A percentile compares a stretch with the other conserved stretches of the same genome.
Conservation (phyloP, 2,113 vertebrate species). For the Elaphurus davidianus region DNA sequence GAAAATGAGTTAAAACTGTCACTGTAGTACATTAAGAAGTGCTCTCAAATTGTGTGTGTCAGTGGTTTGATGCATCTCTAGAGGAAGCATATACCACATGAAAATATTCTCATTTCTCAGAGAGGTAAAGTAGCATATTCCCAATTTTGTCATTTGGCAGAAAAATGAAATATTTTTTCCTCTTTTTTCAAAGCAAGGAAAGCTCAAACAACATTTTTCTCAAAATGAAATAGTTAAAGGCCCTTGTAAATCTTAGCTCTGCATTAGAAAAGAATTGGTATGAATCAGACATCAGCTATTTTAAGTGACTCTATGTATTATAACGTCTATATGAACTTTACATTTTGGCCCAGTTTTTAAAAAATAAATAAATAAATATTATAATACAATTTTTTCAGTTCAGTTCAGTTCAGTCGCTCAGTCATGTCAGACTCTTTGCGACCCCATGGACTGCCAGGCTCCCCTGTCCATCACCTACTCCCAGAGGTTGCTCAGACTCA, state of each 20-base stretch:
- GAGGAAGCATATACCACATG: not conserved
- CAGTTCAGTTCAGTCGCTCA: not conserved
- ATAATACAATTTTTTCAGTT: not conserved
- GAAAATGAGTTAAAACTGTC: not conserved
- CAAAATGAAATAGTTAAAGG: not conserved
- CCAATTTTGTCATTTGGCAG: constrained; percentile 33
- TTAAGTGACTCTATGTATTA: not conserved
- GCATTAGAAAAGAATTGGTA: not conserved
- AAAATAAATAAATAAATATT: not conserved
- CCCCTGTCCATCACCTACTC: not conserved
- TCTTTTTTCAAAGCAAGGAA: not conserved
- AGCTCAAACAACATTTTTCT: not conserved
- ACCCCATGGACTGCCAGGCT: not conserved
- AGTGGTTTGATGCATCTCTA: not conserved
- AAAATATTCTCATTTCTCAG: not conserved
- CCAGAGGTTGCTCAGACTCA: not conserved
- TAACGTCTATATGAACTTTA: not conserved
- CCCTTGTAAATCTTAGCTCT: not conserved
- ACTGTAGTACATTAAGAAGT: not conserved
- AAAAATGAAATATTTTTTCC: constrained; percentile 24
- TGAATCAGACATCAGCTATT: not conserved
- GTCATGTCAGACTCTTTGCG: not conserved
- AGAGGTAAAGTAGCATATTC: not conserved
- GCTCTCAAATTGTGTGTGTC: not conserved
- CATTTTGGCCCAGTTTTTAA: not conserved